phyloP scores from a whole-genome alignment of 2,888 invertebrate species.

The Epistrophe eligans region DNA sequence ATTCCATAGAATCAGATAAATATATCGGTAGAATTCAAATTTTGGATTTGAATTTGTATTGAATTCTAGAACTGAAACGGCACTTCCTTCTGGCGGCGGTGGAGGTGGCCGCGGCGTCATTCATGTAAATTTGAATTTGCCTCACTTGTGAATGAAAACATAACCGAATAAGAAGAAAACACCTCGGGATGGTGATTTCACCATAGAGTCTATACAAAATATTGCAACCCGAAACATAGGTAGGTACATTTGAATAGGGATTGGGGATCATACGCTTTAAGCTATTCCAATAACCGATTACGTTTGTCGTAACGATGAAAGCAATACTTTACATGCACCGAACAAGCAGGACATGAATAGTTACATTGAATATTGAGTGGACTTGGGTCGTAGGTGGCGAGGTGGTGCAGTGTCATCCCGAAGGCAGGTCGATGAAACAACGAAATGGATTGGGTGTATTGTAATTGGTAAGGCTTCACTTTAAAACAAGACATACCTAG shows the following conservation, averaged over 20 bases:
- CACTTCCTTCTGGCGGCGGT: background rate
- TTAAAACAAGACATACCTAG: background rate
- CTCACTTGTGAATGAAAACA: conserved; percentile 2
- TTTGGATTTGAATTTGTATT: conserved; percentile 57
- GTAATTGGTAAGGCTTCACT: conserved; percentile 15
- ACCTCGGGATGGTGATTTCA: background rate
- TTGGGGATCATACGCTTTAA: conserved; percentile 48
- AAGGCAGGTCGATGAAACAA: conserved; percentile 16
- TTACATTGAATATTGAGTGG: background rate
- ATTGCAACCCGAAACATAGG: conserved; percentile 19
- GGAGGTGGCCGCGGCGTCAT: background rate
- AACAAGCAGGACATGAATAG: conserved; percentile 5
- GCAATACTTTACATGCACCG: background rate
- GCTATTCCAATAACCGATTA: conserved; percentile 62
- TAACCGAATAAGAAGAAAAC: background rate
- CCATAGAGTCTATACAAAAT: background rate
- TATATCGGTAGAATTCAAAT: conserved; percentile 26
- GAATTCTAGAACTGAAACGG: conserved; percentile 17
- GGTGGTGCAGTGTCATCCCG: background rate
- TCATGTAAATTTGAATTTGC: conserved; percentile 28
- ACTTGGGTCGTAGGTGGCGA: background rate
- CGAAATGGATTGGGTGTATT: conserved; percentile 5
- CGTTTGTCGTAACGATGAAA: conserved; percentile 26
- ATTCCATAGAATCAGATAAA: conserved; percentile 7
- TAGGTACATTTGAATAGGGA: background rate